Conservation (phyloP, 2,113 vertebrate species). For the Pituophis catenifer region DNA sequence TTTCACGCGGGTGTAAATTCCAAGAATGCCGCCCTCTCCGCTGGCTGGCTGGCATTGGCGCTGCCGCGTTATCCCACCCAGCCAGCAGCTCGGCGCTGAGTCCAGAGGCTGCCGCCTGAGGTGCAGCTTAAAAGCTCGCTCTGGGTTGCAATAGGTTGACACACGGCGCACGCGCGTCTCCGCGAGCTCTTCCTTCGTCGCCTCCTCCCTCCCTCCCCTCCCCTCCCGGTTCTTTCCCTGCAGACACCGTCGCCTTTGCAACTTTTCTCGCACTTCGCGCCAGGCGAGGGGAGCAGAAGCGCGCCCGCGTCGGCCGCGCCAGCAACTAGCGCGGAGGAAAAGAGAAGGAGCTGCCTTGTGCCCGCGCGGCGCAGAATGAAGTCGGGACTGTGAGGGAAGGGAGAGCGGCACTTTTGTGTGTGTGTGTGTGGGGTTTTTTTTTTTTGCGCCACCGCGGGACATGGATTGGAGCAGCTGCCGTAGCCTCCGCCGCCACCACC, state of each 20-base stretch:
- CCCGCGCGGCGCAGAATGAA: slow-evolving; percentile 5
- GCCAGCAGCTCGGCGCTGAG: not conserved
- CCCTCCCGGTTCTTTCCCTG: not conserved
- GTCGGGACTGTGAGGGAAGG: not conserved
- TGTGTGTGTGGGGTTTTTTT: no score
- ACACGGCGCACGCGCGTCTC: slow-evolving; percentile 82
- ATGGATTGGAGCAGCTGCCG: slow-evolving; percentile 49
- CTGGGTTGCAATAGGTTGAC: slow-evolving; percentile 69
- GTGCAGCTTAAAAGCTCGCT: slow-evolving; percentile 73
- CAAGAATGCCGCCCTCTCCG: not conserved
- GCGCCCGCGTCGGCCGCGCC: slow-evolving; percentile 22
- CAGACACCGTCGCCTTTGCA: slow-evolving; percentile 62
- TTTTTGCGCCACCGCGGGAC: slow-evolving; percentile 8
- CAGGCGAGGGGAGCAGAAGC: slow-evolving; percentile 53
- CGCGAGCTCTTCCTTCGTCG: slow-evolving; percentile 35
- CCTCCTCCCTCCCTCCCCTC: no score
- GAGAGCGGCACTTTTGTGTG: not conserved
- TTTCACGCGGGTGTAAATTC: not conserved
- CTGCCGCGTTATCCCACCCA: not conserved
- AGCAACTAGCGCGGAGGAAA: not conserved
- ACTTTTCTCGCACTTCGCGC: slow-evolving; percentile 30
- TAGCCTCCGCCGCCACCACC: not conserved
- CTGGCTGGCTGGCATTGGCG: not conserved
- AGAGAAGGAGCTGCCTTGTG: not conserved
- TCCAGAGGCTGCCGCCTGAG: slow-evolving; percentile 40